Percentiles rank a stretch among this genome's conserved stretches.
Evolutionary conservation across 2,888 invertebrate genomes (phyloP).

Genomic region (Pilophorus perplexus): DNA sequence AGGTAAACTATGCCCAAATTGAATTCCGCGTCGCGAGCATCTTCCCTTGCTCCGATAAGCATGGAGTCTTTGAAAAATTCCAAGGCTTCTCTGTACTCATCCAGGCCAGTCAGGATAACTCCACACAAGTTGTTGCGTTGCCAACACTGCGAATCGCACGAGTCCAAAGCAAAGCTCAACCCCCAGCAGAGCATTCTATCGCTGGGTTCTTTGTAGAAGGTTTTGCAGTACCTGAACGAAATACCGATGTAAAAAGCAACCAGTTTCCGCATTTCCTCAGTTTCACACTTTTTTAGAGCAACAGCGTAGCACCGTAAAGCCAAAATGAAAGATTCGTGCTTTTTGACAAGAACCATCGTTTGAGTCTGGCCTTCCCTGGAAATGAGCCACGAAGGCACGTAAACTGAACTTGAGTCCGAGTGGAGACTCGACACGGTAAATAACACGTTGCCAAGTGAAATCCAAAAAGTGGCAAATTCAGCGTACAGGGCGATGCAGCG

Average conservation of each 20-base stretch:
- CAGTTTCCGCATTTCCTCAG: neutral
- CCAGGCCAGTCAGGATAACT: constrained; percentile 16
- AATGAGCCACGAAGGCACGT: constrained; percentile 31
- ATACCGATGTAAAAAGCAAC: constrained; percentile 11
- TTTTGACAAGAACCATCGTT: constrained; percentile 16
- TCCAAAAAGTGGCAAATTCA: constrained; percentile 16
- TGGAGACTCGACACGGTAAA: constrained; percentile 23
- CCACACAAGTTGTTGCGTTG: constrained; percentile 33
- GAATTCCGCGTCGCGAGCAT: constrained; percentile 32
- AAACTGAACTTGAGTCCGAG: neutral
- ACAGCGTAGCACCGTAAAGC: constrained; percentile 22
- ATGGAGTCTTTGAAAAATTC: constrained; percentile 32
- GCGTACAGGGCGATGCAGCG: constrained; percentile 30
- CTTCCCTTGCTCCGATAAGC: constrained; percentile 17
- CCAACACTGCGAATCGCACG: constrained; percentile 25
- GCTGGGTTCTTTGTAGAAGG: constrained; percentile 28
- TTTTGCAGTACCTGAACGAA: constrained; percentile 15
- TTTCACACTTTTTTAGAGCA: constrained; percentile 6
- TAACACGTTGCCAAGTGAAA: constrained; percentile 25
- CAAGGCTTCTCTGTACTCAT: constrained; percentile 3
- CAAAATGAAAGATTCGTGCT: constrained; percentile 12
- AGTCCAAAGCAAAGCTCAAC: constrained; percentile 19
- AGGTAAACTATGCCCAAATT: constrained; percentile 26
- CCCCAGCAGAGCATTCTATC: constrained; percentile 33
- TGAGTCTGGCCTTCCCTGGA: neutral